A percentile compares a stretch with the other conserved stretches of the same genome.
phyloP scores from a whole-genome alignment of 1,140 invertebrate genomes.

The Lepidurus couesii region DNA sequence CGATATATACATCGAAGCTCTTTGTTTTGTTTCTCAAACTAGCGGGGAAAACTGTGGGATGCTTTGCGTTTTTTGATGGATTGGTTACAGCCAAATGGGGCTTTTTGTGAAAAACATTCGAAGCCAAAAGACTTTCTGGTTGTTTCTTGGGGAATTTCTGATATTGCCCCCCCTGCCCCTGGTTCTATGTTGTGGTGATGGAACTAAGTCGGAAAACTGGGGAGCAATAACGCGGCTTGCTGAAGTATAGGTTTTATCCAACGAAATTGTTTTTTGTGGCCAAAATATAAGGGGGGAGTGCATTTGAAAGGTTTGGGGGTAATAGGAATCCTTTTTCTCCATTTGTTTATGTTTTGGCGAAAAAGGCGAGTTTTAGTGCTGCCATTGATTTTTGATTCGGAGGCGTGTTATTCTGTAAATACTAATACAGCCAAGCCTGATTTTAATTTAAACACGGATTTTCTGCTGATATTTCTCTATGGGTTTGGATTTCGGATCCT shows the following conservation, averaged over 20 bases:
- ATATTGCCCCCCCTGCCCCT: not conserved
- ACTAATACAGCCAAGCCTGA: slow-evolving; percentile 10
- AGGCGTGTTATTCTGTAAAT: not conserved
- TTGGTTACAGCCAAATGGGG: not conserved
- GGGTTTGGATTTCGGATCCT: not conserved
- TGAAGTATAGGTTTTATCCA: not conserved
- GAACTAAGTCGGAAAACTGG: not conserved
- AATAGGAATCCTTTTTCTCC: not conserved
- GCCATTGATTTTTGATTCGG: not conserved
- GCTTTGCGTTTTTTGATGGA: not conserved
- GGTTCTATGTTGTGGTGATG: not conserved
- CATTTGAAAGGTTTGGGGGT: not conserved
- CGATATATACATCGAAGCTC: slow-evolving; percentile 15
- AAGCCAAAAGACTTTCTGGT: not conserved
- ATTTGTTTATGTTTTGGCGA: not conserved
- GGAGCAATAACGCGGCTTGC: slow-evolving; percentile 5
- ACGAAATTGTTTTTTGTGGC: slow-evolving; percentile 11
- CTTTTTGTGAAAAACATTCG: slow-evolving; percentile 5
- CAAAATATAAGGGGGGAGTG: not conserved
- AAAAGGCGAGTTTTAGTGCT: not conserved
- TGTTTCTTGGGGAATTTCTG: slow-evolving; percentile 18
- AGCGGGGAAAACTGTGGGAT: not conserved
- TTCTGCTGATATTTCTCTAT: not conserved
- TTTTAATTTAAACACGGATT: not conserved
- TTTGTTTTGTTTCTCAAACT: not conserved